Conservation (phyloP, 2,113 vertebrate genomes). For the Gopherus evgoodei region DNA sequence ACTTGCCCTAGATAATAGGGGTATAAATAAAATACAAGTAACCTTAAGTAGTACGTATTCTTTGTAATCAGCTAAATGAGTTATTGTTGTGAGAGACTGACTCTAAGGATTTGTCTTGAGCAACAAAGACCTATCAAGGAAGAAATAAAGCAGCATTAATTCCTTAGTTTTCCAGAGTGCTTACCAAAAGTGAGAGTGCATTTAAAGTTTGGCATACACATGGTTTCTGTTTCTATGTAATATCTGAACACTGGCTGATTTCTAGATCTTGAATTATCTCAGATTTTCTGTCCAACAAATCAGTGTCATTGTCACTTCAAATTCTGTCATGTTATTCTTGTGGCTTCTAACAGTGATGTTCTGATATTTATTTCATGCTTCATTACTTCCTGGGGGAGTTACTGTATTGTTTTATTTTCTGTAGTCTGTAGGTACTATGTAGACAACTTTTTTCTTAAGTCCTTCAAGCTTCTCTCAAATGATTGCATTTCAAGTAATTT, state of each 20-base stretch:
- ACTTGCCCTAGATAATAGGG: not conserved
- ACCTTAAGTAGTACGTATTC: too few relatives aligned
- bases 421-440: not conserved
- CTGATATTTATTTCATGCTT: slow-evolving; percentile 4
- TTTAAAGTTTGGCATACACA: not conserved
- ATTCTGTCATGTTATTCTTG: not conserved
- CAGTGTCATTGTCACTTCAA: slow-evolving; percentile 14
- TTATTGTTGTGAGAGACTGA: not conserved
- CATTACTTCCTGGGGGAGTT: not conserved
- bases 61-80: too few relatives aligned
- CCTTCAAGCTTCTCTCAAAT: not conserved
- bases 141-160: not conserved
- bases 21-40: not conserved
- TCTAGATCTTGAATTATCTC: slow-evolving; percentile 8
- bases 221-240: not conserved
- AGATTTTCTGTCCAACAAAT: slow-evolving; percentile 17
- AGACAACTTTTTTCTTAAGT: not conserved
- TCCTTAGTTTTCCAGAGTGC: not conserved
- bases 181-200: not conserved
- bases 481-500: not conserved
- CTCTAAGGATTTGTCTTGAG: not conserved
- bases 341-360: not conserved
- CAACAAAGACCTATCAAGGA: not conserved
- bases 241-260: not conserved
- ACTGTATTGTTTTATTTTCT: not conserved